Evolutionary conservation across 2,888 invertebrate genomes (phyloP), one percentile per base, ranked within the genome.

Genomic region (Tetropium fuscum): DNA sequence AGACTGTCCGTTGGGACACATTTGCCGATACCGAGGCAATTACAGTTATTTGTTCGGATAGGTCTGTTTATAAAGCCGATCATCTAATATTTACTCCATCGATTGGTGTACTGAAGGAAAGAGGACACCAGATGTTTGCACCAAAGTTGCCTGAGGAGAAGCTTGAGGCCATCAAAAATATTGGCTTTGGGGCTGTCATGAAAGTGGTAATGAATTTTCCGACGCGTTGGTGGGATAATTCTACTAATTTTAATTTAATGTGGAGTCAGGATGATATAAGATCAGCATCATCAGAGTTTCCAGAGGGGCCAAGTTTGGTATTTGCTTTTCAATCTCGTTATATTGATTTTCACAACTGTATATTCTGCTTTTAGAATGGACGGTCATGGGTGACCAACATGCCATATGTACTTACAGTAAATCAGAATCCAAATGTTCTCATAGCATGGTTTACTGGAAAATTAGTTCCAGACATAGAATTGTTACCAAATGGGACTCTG

Each of bases 381-480:
- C 49, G 58, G 15, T 60, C 61, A 47, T 68, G 65, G 66, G 36
- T 65, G n/a, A 64, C 64, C 2, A 53, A 60, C 13, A 53, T 67
- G 7, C 49, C 30, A 22, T 53, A 19, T 10, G 15, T 66, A 0
- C 7, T 60, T 2, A 34, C 55, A 3, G 64, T 54, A 6, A 56
- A 63, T 20, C 53, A 60, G 6, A 87, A 89, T 69, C 85, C 87
- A 0, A 83, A 84, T 30, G 81, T 89, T 4, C 74, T 92, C n/a
- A 84, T 87, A 48, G 88, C 85, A 0, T 91, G 91, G 90, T 83
- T 90, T 13, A 83, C 84, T 43, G 90, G 90, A 3, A 80, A 83
- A 13, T 84, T 85, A 63, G 88, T 90, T 2, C 83, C 85, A 54
- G 77, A 84, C 45, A 86, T 90, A 81, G 92, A 92, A 76, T 79